A percentile compares a stretch with the other conserved stretches of the same genome.
phyloP scores from a whole-genome alignment of 2,113 vertebrate species.

The Saccopteryx leptura region DNA sequence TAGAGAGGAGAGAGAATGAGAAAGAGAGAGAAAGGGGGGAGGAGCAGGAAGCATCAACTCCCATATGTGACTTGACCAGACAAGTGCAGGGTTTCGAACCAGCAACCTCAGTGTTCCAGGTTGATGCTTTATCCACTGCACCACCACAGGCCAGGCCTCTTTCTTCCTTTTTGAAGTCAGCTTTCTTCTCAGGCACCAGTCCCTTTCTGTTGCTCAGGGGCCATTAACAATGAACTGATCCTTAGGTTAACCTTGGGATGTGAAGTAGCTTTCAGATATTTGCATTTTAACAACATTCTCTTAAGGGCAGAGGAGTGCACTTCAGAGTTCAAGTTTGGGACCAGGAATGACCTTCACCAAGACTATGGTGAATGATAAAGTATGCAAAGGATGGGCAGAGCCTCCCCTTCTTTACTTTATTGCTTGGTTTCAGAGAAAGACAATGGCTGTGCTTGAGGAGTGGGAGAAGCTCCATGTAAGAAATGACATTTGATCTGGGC shows the following conservation, averaged over 20 bases:
- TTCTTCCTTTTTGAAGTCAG: background rate
- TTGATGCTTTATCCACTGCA: too few species aligned
- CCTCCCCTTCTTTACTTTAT: background rate
- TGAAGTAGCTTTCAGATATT: background rate
- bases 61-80: too few species aligned
- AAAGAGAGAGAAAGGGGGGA: too few species aligned
- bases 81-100: too few species aligned
- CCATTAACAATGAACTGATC: background rate
- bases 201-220: background rate
- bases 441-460: background rate
- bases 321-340: background rate
- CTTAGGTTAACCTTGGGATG: background rate
- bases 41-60: too few species aligned
- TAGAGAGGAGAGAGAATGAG: too few species aligned
- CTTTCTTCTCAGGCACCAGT: background rate
- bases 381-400: background rate
- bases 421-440: background rate
- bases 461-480: background rate
- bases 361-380: background rate
- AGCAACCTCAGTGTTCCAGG: too few species aligned
- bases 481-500: conserved; percentile 7
- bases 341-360: background rate
- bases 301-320: background rate
- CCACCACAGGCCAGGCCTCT: too few species aligned
- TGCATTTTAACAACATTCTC: background rate